Evolutionary conservation across 2,888 invertebrate species (phyloP), one percentile per base, ranked within the genome.

Genomic region (Leptinotarsa peninsularis): DNA sequence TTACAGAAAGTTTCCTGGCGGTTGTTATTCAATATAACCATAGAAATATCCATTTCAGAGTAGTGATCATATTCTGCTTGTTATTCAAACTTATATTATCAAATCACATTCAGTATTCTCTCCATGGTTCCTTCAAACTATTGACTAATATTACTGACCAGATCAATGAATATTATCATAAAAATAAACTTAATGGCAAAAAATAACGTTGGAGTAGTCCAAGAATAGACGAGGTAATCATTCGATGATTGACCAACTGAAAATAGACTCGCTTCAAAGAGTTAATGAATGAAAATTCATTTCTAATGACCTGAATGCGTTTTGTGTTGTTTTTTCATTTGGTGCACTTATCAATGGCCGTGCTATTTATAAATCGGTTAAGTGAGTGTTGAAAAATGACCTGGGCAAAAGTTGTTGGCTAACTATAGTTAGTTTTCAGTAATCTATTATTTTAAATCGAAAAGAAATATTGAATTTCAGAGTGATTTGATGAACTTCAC

Each of bases 281-380:
- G 70, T 67, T 75, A 77, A 75, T 77, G 77, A 77, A 77, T 77
- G 77, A 75, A 77, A 77, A 77, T 77, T 73, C 73, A 77, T 73
- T 77, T 75, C 72, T 74, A 72, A 74, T 73, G 75, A 72, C 70
- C 70, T 67, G 73, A 54, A 49, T 58, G 58, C 71, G 67, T 72
- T 66, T 58, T 49, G 58, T 70, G 43, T 60, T 49, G 49, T 49
- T 70, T 70, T 70, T 58, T 43, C 21, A 21, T 13, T 15, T 70
- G 70, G 70, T 70, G 23, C 70, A 58, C 43, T 70, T 54, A 70
- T 70, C 70, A 58, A 70, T 70, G 70, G 49, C 43, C 18, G 58
- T 14, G 14, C 70, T 70, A 70, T 70, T 15, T 49, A 33, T 58
- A 60, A 63, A 4, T 52, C 15, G 14, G 14, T 23, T 58, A 58